phyloP scores from a whole-genome alignment of 2,888 invertebrate species.

The Eupeodes luniger region DNA sequence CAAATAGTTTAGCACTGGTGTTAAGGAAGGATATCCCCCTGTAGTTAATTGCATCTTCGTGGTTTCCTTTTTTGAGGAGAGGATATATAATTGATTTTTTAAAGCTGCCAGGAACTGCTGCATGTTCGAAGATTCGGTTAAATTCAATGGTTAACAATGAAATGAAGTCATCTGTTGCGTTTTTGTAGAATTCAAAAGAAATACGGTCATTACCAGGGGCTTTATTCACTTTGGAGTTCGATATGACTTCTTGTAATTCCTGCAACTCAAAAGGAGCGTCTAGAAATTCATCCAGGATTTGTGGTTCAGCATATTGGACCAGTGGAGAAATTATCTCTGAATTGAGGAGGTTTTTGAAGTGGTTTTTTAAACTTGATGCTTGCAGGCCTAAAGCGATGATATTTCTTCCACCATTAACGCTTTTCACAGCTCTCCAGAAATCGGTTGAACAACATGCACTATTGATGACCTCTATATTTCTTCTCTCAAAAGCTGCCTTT shows the following conservation, averaged over 20 bases:
- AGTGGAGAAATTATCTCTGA: background rate
- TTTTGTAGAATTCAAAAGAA: background rate
- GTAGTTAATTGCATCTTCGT: background rate
- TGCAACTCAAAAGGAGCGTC: background rate
- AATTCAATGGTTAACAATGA: background rate
- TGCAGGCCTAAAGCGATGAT: background rate
- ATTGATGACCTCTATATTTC: background rate
- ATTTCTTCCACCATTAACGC: background rate
- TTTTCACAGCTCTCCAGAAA: background rate
- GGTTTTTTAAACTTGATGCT: background rate
- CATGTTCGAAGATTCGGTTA: background rate
- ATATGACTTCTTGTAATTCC: background rate
- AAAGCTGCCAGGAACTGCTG: background rate
- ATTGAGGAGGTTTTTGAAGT: background rate
- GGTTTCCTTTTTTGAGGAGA: background rate
- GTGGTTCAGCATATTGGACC: background rate
- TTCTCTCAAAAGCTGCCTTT: background rate
- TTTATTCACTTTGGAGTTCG: slow-evolving; percentile 1
- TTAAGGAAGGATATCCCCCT: slow-evolving; percentile 5
- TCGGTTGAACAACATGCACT: background rate
- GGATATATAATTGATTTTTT: background rate
- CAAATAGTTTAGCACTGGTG: background rate
- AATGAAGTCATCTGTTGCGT: background rate
- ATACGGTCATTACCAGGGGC: slow-evolving; percentile 6
- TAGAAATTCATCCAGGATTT: background rate